Base-by-base conservation (phyloP, 2,797 vertebrate species). In the Ceyx erithaca region DNA sequence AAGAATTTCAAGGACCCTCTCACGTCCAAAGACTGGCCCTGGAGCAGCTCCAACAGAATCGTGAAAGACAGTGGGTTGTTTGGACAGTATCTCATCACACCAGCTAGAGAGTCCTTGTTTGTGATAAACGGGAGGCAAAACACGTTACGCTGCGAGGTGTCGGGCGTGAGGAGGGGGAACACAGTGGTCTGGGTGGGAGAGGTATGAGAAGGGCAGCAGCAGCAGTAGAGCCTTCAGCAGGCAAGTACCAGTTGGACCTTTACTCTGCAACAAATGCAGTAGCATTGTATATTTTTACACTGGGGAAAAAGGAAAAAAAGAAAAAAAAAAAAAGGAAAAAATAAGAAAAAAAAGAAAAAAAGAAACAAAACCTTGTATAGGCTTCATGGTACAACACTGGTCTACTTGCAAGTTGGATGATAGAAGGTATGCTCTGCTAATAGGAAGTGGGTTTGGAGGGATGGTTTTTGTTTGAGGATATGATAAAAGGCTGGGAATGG, bases 101-200 rank as follows among this genome's bases (percentile, higher is more conserved):
- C 99, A 7, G 98, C 98, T 43, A 98, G 97, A 28, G 98, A 98
- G 87, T 99, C 99, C 0, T 96, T 99, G 91, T 98, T 99, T 95
- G 97, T 99, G 93, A 96, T 99, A 95, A 98, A 99, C 4, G 99
- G 98, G 69, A 98, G 98, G 96, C 98, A 98, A 96, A 99, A 98
- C 46, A 95, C 97, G 3, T 98, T 98, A 68, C 98, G 98, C 94
- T 99, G 99, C 57, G 99, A 99, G 98, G 98, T 99, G 94, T 98
- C 99, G 12, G 98, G 98, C 91, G 96, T 99, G 90, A 98, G 97
- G 96, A 97, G 98, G 83, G 98, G 98, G 26, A 98, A 99, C 97
- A 98, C 98, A 80, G 97, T 98, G 67, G 98, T 99, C 89, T 99
- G 99, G 99, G 98, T 99, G 11, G 99, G 98, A 8, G 99, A 99